Evolutionary conservation across 2,113 vertebrate genomes (phyloP).

Genomic region (Scomber japonicus): DNA sequence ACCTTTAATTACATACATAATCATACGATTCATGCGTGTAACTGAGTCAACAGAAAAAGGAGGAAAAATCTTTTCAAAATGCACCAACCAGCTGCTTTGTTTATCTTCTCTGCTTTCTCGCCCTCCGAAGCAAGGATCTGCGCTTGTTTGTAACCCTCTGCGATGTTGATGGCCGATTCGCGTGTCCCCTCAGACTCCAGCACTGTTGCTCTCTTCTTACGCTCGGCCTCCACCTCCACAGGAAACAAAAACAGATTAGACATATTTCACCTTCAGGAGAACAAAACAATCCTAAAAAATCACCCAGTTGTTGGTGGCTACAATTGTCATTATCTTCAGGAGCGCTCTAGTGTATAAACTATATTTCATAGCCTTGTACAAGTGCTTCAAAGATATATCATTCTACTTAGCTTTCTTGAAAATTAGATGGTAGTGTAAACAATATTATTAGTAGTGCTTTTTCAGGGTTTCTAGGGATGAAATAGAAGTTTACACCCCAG

Average conservation of each 20-base stretch:
- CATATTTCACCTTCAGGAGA: not conserved
- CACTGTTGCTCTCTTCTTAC: constrained; percentile 93
- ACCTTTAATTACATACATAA: constrained; percentile 49
- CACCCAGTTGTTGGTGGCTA: not conserved
- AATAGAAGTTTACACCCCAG: too few species aligned
- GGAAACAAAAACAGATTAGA: not conserved
- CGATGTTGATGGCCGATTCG: constrained; percentile 94
- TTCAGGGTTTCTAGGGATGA: too few species aligned
- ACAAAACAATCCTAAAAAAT: constrained; percentile 21
- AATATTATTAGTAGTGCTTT: too few species aligned
- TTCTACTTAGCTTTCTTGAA: too few species aligned
- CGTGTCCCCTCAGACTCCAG: constrained; percentile 95
- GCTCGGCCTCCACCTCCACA: constrained; percentile 94
- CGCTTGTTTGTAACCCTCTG: constrained; percentile 93
- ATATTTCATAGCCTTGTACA: too few species aligned
- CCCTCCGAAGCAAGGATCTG: constrained; percentile 97
- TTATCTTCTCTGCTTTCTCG: constrained; percentile 93
- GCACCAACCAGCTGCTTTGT: constrained; percentile 90
- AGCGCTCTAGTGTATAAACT: too few species aligned
- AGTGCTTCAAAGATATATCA: too few species aligned
- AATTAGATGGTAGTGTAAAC: too few species aligned
- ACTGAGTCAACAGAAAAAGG: not conserved
- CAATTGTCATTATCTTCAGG: too few species aligned
- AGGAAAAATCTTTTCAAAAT: constrained; percentile 23
- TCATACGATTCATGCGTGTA: constrained; percentile 14